Evolutionary conservation across 2,797 vertebrate genomes (phyloP).

Genomic region (Danio kyathit): DNA sequence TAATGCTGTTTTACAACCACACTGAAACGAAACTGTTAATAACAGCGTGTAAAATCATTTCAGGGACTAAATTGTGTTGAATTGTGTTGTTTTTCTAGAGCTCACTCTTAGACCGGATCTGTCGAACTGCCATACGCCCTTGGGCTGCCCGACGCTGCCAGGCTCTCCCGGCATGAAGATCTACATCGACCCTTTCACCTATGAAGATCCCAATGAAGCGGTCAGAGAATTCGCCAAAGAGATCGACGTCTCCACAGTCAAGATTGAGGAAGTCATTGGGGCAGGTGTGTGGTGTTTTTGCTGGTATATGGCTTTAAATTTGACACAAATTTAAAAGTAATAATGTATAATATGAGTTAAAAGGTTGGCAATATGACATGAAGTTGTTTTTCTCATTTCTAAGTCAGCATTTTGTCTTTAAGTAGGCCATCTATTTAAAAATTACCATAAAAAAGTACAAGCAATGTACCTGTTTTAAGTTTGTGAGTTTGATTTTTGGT

Average conservation of each 20-base stretch:
- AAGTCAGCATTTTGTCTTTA: too few relatives aligned
- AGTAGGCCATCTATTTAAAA: too few relatives aligned
- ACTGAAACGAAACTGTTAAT: background rate
- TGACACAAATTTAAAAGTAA: too few relatives aligned
- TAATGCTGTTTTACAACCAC: background rate
- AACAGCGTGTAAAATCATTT: background rate
- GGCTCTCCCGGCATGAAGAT: constrained; percentile 99
- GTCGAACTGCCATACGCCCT: constrained; percentile 85
- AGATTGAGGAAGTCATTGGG: constrained; percentile 99
- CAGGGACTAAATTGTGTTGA: constrained; percentile 13
- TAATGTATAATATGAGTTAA: too few relatives aligned
- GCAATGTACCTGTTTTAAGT: too few relatives aligned
- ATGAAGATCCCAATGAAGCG: constrained; percentile 97
- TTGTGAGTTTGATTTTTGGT: too few relatives aligned
- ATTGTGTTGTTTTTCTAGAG: constrained; percentile 78
- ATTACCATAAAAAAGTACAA: too few relatives aligned
- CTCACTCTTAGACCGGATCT: constrained; percentile 85
- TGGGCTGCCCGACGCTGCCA: constrained; percentile 86
- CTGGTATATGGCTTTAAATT: too few relatives aligned
- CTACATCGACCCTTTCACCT: constrained; percentile 99
- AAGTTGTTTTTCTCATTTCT: too few relatives aligned
- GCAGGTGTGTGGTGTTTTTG: constrained; percentile 83
- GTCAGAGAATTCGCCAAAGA: constrained; percentile 99
- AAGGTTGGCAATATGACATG: too few relatives aligned
- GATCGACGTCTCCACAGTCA: constrained; percentile 98